Base-by-base conservation (phyloP, 1,140 invertebrate species). In the Drosophila persimilis region DNA sequence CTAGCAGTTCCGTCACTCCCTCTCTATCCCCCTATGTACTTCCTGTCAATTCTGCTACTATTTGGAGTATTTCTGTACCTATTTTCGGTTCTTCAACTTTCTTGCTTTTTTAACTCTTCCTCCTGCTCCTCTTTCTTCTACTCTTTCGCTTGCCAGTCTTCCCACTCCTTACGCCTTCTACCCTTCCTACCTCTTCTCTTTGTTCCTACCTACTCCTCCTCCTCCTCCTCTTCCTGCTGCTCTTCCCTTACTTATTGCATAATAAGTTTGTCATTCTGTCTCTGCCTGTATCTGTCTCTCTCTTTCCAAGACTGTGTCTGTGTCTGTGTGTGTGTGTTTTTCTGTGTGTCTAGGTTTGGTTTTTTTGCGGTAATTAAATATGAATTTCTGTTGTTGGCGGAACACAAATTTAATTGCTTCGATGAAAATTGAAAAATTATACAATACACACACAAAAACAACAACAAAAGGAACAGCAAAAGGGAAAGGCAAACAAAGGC, bases 261-360 rank as follows among this genome's bases (percentile, higher is more conserved):
- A 80, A 80, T 85, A 76, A 85, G 70, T 85, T 62, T 55, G 66
- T 60, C 77, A 73, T 73, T 85, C 70, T 84, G 66, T 66, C 39
- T 45, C 50, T 9, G 43, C 0, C 6, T 29, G 63, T 79, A 69
- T 53, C 58, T 56, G 13, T 29, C 24, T 39, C 17, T 39, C 22
- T 8, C 46, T 13, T 45, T 35, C 31, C 31, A 3, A 35, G 9
- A 35, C 9, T 35, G 31, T 35, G 6, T 46, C 9, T 41, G n/a
- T 58, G 24, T 47, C 15, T 56, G 15, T 56, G 43, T 39, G 7
- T 35, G 11, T 57, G 11, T 57, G 15, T 66, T 15, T 52, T 9
- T 56, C 35, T 43, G 8, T 35, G n/a, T 57, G 13, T 22, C 24
- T 20, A 8, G 44, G 24, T 50, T 15, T 47, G 61, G 61, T 46